Percentiles rank a stretch among this genome's conserved stretches.
Evolutionary conservation across 2,888 invertebrate genomes (phyloP).

Genomic region (Diarsia mendica): DNA sequence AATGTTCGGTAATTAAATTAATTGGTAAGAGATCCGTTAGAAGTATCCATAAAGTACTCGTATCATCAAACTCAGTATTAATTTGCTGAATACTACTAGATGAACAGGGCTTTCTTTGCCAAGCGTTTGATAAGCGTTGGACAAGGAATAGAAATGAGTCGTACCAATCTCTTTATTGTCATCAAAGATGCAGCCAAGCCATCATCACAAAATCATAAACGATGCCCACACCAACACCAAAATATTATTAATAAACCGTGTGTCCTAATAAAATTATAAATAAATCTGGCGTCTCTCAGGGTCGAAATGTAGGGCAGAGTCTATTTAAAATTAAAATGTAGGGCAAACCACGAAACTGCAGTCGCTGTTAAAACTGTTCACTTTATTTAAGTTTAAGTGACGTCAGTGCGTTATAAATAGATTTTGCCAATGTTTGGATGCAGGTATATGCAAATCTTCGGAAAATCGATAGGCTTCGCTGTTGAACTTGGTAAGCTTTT

Average conservation of each 20-base stretch:
- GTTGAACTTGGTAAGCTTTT: conserved; percentile 18
- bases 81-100: neutral
- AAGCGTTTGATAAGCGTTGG: neutral
- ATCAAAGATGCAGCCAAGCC: conserved; percentile 22
- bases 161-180: neutral
- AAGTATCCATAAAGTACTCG: no score
- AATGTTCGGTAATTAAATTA: neutral
- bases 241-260: conserved; percentile 38
- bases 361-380: conserved; percentile 41
- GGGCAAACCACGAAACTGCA: conserved; percentile 59
- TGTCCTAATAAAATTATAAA: conserved; percentile 57
- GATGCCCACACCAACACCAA: conserved; percentile 3
- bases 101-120: neutral
- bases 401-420: conserved; percentile 48
- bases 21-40: neutral
- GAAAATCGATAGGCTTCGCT: conserved; percentile 21
- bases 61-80: neutral
- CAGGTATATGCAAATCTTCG: conserved; percentile 23
- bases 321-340: conserved; percentile 70
- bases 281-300: conserved; percentile 63
- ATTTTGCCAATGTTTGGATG: conserved; percentile 27
- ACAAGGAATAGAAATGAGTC: neutral
- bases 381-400: conserved; percentile 56
- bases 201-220: conserved; percentile 21
- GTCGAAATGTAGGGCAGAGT: conserved; percentile 66